A percentile compares a stretch with the other conserved stretches of the same genome.
These are phyloP conservation scores for Platyscapa corneri DNA, from an alignment of 1,140 invertebrate genomes.

Conservation along the genomic window DNA sequence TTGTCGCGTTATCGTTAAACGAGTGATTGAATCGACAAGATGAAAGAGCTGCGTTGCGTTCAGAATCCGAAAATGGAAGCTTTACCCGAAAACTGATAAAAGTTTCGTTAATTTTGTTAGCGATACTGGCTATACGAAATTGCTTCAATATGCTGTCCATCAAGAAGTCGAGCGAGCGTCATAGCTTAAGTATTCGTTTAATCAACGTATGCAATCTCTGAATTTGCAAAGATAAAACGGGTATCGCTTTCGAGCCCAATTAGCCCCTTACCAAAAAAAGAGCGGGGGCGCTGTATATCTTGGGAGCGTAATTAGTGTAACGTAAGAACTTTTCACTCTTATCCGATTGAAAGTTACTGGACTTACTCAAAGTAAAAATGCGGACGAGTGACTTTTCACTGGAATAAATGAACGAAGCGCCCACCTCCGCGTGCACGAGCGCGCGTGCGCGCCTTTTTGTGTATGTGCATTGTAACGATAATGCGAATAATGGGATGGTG, in stretches of 20 bases:
- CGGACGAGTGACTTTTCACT: not conserved
- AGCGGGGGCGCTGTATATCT: not conserved
- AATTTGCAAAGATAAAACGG: not conserved
- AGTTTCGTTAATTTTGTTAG: no score
- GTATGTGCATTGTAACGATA: conserved; percentile 15
- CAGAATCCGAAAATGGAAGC: no score
- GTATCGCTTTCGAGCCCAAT: not conserved
- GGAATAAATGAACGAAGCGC: not conserved
- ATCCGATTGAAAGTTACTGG: conserved; percentile 4
- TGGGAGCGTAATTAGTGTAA: not conserved
- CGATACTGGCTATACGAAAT: not conserved
- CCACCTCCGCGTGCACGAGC: not conserved
- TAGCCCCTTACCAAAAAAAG: not conserved
- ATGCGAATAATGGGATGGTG: conserved; percentile 40
- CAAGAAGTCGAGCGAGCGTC: not conserved
- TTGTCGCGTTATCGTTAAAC: no score
- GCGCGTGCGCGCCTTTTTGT: no score
- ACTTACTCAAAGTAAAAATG: not conserved
- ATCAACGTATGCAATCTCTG: not conserved
- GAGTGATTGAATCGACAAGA: no score
- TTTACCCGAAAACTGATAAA: no score
- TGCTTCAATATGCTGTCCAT: not conserved
- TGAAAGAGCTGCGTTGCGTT: no score
- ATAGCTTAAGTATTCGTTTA: not conserved
- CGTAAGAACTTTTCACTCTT: conserved; percentile 3